These are phyloP conservation scores for Pseudochirops corinnae DNA, from an alignment of 2,797 vertebrate genomes.

Conservation along the genomic window DNA sequence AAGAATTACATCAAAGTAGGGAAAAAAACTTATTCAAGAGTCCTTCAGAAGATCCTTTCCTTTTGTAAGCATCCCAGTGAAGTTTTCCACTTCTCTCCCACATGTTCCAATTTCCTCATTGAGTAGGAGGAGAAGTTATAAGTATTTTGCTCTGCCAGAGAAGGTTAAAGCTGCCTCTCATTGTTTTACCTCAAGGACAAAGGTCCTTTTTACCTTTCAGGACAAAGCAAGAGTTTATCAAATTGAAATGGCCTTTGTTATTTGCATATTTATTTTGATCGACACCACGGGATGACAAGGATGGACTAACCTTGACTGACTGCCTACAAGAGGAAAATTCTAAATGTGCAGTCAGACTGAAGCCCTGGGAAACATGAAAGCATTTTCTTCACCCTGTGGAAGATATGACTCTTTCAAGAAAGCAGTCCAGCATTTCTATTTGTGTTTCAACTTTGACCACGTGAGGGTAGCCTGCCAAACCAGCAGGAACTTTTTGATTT, in stretches of 20 bases:
- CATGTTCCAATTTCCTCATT: slow-evolving; percentile 18
- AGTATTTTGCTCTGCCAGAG: neutral
- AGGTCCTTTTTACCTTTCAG: no score
- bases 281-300: slow-evolving; percentile 25
- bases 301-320: slow-evolving; percentile 25
- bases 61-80: neutral
- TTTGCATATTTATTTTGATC: neutral
- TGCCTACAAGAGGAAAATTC: neutral
- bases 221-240: slow-evolving; percentile 12
- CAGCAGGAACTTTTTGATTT: slow-evolving; percentile 66
- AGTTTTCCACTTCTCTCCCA: neutral
- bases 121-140: neutral
- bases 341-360: neutral
- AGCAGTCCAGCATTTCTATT: neutral
- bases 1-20: neutral
- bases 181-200: neutral
- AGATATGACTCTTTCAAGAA: slow-evolving; percentile 45
- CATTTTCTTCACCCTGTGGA: slow-evolving; percentile 36
- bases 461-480: slow-evolving; percentile 8
- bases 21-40: slow-evolving; percentile 6
- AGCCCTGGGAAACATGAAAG: slow-evolving; percentile 4
- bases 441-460: slow-evolving; percentile 36
- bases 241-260: neutral
- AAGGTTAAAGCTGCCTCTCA: neutral
- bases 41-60: neutral